Evolutionary conservation across 2,797 vertebrate species (phyloP).

Genomic region (Paedocypris micromegethes): DNA sequence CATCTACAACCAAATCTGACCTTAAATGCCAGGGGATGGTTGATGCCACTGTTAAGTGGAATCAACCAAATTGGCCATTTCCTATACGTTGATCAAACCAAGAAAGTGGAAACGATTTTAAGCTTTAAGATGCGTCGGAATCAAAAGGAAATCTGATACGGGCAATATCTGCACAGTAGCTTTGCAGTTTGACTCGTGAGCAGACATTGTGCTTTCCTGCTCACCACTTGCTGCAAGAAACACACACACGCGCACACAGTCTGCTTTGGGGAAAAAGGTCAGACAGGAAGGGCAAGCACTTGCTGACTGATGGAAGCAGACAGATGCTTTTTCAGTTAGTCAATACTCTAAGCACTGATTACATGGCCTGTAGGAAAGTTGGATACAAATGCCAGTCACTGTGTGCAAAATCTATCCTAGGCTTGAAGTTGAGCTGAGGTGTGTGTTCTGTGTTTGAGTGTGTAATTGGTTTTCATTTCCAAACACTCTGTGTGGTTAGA

Average conservation of each 20-base stretch:
- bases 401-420: not conserved
- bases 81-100: conserved; percentile 33
- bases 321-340: conserved; percentile 43
- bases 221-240: conserved; percentile 49
- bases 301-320: conserved; percentile 57
- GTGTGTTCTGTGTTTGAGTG: not conserved
- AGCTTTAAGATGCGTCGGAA: not conserved
- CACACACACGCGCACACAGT: conserved; percentile 45
- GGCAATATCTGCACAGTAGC: conserved; percentile 8
- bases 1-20: conserved; percentile 20
- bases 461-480: conserved; percentile 8
- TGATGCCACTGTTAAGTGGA: conserved; percentile 27
- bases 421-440: not conserved
- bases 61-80: conserved; percentile 5
- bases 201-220: conserved; percentile 17
- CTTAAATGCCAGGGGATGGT: conserved; percentile 31
- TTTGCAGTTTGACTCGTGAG: conserved; percentile 32
- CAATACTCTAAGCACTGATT: conserved; percentile 34
- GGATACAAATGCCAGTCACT: conserved; percentile 14
- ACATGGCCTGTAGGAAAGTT: conserved; percentile 30
- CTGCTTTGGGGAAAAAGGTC: conserved; percentile 63
- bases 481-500: no score
- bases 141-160: not conserved
- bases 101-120: conserved; percentile 7
- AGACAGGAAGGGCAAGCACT: conserved; percentile 55